Base-by-base conservation (phyloP, 2,888 invertebrate species). In the Lacanobia oleracea region DNA sequence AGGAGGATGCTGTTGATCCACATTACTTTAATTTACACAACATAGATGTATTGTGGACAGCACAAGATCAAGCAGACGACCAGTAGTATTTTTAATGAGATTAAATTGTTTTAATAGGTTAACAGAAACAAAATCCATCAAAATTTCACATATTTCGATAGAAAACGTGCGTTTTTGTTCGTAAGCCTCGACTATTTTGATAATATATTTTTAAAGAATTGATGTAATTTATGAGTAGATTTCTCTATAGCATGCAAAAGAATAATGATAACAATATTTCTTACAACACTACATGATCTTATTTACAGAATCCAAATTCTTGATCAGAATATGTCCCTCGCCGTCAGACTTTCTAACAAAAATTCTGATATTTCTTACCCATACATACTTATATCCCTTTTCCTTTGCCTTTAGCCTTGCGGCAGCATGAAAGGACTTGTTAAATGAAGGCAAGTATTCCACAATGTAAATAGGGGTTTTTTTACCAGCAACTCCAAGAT, bases 391-490 rank as follows among this genome's bases (percentile, higher is more conserved):
- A 10, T 45, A 27, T 2, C 23, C 18, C 6, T 18, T 61, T 21
- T 61, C 60, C 6, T 61, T 18, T 9, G 60, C 60, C 45, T 61
- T 61, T 0, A 61, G 60, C 4, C 45, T 61, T 10, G 60, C 14
- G 5, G 60, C 43, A 43, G 43, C 60, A 16, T 45, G 60, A 23
- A 60, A 23, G 16, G 43, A 23, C 6, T 45, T 45, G 16, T 61
- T 23, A 0, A 23, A 21, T 5, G 43, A 9, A 2, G 43, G 45
- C 18, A 27, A 10, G 2, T 60, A 23, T 23, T 60, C 60, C 16
- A 23, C 10, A 12, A 61, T 18, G 37, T 45, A 45, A 5, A 45
- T 45, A 1, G 9, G 40, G 40, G 40, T 40, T 40, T 40, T 40
- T 9, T 40, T 10, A 40, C 40, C 40, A 40, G 1, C 40, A 40